These are phyloP conservation scores for Blomia tropicalis DNA, from an alignment of 2,888 invertebrate genomes.

Conservation along the genomic window DNA sequence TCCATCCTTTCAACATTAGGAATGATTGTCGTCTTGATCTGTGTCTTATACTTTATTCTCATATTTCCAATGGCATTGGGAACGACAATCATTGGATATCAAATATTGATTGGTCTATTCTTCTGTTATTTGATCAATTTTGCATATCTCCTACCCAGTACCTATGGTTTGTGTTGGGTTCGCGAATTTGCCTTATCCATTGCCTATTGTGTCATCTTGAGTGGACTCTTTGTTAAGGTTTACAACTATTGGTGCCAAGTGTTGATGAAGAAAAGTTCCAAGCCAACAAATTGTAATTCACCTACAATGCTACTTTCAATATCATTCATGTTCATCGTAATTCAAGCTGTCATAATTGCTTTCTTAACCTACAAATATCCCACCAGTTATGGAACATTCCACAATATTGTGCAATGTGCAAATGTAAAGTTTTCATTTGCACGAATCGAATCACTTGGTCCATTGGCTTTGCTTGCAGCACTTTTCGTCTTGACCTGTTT, in stretches of 20 bases:
- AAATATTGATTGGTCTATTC: constrained; percentile 37
- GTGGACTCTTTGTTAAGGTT: constrained; percentile 38
- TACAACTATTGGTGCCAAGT: constrained; percentile 37
- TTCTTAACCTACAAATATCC: constrained; percentile 38
- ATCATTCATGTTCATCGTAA: constrained; percentile 34
- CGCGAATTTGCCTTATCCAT: constrained; percentile 37
- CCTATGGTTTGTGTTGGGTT: constrained; percentile 36
- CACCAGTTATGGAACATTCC: constrained; percentile 33
- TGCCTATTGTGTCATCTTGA: constrained; percentile 37
- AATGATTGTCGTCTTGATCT: constrained; percentile 35
- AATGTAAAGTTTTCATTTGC: constrained; percentile 32
- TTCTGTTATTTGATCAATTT: constrained; percentile 37
- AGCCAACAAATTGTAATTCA: constrained; percentile 32
- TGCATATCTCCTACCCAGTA: constrained; percentile 37
- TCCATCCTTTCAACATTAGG: constrained; percentile 36
- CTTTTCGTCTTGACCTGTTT: constrained; percentile 33
- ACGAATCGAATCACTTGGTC: constrained; percentile 36
- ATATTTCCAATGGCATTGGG: constrained; percentile 36
- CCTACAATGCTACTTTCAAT: constrained; percentile 36
- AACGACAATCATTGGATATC: constrained; percentile 37
- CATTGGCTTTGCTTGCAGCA: constrained; percentile 36
- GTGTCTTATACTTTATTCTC: constrained; percentile 36
- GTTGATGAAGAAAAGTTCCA: constrained; percentile 31
- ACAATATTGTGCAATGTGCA: constrained; percentile 33
- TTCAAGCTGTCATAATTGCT: constrained; percentile 37